Percentiles rank a stretch among this genome's conserved stretches.
These are phyloP conservation scores for Artibeus lituratus DNA, from an alignment of 2,797 vertebrate genomes.

Conservation along the genomic window DNA sequence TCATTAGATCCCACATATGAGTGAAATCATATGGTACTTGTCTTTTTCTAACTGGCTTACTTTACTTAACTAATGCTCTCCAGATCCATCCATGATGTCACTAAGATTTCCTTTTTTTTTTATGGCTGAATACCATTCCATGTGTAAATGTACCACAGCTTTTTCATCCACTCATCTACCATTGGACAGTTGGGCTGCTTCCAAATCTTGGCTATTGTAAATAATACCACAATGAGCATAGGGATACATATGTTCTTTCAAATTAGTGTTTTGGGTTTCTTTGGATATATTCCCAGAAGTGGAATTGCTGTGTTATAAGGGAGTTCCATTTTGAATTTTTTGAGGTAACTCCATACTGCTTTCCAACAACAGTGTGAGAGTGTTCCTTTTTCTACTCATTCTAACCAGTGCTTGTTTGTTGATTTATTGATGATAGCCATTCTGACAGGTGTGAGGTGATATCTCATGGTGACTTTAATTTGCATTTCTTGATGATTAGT, in stretches of 20 bases:
- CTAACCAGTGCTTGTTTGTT: not conserved
- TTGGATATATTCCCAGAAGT: not conserved
- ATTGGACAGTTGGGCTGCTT: too few species aligned
- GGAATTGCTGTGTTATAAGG: not conserved
- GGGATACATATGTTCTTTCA: not conserved
- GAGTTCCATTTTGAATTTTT: not conserved
- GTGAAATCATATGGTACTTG: not conserved
- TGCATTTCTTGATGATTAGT: not conserved
- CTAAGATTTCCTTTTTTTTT: too few species aligned
- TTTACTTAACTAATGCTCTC: too few species aligned
- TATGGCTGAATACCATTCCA: too few species aligned
- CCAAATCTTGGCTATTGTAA: not conserved
- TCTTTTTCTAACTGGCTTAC: too few species aligned
- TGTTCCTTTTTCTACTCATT: not conserved
- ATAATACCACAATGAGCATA: not conserved
- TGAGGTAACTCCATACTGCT: not conserved
- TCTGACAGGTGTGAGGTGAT: not conserved
- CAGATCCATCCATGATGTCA: too few species aligned
- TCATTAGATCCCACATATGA: not conserved
- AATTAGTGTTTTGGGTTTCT: not conserved
- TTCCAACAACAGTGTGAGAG: not conserved
- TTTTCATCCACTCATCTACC: too few species aligned
- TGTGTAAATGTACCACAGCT: too few species aligned
- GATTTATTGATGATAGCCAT: not conserved
- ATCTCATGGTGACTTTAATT: not conserved